Evolutionary conservation across 2,113 vertebrate species (phyloP).

Genomic region (Osmerus eperlanus): DNA sequence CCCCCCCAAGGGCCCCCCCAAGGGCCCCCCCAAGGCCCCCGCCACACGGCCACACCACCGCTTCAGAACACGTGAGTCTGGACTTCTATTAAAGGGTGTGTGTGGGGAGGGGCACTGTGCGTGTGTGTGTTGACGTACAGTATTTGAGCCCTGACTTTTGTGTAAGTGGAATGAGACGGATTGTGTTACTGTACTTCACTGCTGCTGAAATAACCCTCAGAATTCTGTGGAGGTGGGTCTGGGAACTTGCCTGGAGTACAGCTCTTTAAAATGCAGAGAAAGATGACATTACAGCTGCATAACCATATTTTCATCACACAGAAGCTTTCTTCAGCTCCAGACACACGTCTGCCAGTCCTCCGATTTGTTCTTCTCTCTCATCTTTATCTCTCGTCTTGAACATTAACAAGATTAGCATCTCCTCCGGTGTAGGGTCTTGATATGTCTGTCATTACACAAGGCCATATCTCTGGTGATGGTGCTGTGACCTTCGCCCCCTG

Average conservation of each 20-base stretch:
- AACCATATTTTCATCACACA: slow-evolving; percentile 54
- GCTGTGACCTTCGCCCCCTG: slow-evolving; percentile 34
- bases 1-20: slow-evolving; percentile 59
- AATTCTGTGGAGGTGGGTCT: neutral
- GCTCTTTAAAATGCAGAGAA: slow-evolving; percentile 47
- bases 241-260: neutral
- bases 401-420: slow-evolving; percentile 63
- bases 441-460: slow-evolving; percentile 32
- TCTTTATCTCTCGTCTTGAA: slow-evolving; percentile 63
- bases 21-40: slow-evolving; percentile 59
- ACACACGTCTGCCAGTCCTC: slow-evolving; percentile 54
- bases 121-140: too few species aligned
- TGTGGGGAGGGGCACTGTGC: too few species aligned
- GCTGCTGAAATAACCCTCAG: too few species aligned
- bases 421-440: slow-evolving; percentile 37
- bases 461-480: slow-evolving; percentile 24
- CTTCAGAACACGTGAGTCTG: slow-evolving; percentile 70
- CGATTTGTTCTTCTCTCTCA: slow-evolving; percentile 53
- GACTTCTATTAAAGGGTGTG: slow-evolving; percentile 1
- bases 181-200: too few species aligned
- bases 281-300: slow-evolving; percentile 60
- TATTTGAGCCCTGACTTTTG: too few species aligned
- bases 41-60: slow-evolving; percentile 73
- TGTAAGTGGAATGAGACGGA: too few species aligned
- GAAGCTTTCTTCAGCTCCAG: slow-evolving; percentile 63